Percentiles rank a stretch among this genome's conserved stretches.
Conservation (phyloP, 2,888 invertebrate genomes). For the Ichneumon xanthorius region DNA sequence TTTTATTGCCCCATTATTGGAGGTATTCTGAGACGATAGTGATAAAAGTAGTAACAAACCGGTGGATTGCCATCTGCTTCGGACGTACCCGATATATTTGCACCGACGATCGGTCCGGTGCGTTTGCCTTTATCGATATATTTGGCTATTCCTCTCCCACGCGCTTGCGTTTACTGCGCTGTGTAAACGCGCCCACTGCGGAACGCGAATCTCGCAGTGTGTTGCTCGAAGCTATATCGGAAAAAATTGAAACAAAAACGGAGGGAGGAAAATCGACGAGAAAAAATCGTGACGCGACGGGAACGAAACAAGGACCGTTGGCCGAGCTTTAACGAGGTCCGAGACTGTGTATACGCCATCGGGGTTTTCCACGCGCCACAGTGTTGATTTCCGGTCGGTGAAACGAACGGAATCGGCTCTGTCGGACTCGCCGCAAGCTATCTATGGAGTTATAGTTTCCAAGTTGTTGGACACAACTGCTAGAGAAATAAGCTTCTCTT, state of each 20-base stretch:
- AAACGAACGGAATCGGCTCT: neutral
- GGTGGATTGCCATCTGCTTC: constrained; percentile 28
- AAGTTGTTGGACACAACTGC: constrained; percentile 23
- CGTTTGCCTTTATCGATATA: constrained; percentile 46
- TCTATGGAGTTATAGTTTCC: neutral
- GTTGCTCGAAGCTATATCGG: neutral
- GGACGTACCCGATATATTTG: constrained; percentile 36
- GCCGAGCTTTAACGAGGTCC: constrained; percentile 20
- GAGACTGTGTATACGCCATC: neutral
- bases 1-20: neutral
- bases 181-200: neutral
- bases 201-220: constrained; percentile 28
- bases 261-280: neutral
- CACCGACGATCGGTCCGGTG: constrained; percentile 2
- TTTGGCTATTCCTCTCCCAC: constrained; percentile 13
- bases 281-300: neutral
- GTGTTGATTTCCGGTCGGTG: constrained; percentile 27
- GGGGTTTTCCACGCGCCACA: constrained; percentile 13
- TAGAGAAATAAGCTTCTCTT: neutral
- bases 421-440: neutral
- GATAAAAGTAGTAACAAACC: neutral
- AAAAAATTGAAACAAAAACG: constrained; percentile 6
- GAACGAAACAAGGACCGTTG: constrained; percentile 23
- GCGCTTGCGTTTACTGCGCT: neutral
- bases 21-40: neutral